These are phyloP conservation scores for Anastatus disparis DNA, from an alignment of 1,140 invertebrate species.

Conservation along the genomic window DNA sequence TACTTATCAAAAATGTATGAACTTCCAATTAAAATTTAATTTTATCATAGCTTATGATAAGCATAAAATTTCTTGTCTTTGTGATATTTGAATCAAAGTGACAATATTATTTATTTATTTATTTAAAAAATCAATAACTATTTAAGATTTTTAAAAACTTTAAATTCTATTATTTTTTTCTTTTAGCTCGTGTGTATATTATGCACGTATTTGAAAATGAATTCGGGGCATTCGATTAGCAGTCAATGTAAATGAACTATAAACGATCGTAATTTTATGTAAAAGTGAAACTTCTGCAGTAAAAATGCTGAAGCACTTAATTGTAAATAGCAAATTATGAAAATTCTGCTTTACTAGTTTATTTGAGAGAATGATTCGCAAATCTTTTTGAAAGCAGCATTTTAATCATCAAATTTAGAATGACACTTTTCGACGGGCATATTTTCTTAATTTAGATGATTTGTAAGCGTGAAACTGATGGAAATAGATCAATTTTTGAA, in stretches of 20 bases:
- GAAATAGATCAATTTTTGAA: conserved; percentile 26
- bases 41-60: no score
- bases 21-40: no score
- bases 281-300: conserved; percentile 2
- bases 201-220: neutral
- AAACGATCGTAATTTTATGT: conserved; percentile 15
- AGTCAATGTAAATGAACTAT: conserved; percentile 19
- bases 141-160: no score
- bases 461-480: conserved; percentile 8
- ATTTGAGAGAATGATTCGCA: neutral
- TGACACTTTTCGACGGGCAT: neutral
- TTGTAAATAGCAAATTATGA: conserved; percentile 21
- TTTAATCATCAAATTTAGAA: conserved; percentile 1
- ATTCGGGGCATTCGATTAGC: conserved; percentile 9
- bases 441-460: conserved; percentile 20
- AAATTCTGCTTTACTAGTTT: conserved; percentile 12
- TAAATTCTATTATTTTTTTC: neutral
- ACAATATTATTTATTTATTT: no score
- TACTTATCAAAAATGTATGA: no score
- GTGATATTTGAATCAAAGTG: no score
- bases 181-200: conserved; percentile 1
- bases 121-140: no score
- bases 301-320: conserved; percentile 1
- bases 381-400: conserved; percentile 10
- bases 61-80: no score